A percentile compares a stretch with the other conserved stretches of the same genome.
phyloP scores from a whole-genome alignment of 2,113 vertebrate genomes.

The Cranoglanis bouderius region DNA sequence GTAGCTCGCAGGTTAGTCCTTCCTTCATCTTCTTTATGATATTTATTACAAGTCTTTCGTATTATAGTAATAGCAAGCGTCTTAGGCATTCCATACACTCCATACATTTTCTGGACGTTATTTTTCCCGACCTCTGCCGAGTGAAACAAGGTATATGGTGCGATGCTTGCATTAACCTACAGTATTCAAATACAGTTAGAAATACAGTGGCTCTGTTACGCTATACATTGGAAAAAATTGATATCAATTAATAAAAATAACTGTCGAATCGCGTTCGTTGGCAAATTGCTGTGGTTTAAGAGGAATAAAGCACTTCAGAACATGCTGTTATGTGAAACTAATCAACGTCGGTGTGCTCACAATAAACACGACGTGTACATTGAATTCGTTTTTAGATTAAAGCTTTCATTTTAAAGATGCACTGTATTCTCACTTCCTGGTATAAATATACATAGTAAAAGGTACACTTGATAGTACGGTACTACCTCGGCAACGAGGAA shows the following conservation, averaged over 20 bases:
- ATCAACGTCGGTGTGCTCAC: too few relatives aligned
- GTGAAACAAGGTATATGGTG: too few relatives aligned
- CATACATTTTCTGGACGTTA: background rate
- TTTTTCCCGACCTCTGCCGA: background rate
- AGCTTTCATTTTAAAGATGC: too few relatives aligned
- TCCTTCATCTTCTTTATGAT: background rate
- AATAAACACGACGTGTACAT: too few relatives aligned
- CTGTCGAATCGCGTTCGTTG: too few relatives aligned
- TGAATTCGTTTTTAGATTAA: too few relatives aligned
- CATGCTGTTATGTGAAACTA: too few relatives aligned
- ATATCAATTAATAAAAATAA: background rate
- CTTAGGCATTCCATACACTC: background rate
- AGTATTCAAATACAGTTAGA: background rate
- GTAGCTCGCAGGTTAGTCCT: slow-evolving; percentile 85
- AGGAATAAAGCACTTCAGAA: background rate
- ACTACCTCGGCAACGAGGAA: too few relatives aligned
- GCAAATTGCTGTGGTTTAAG: background rate
- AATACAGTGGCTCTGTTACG: background rate
- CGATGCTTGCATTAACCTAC: too few relatives aligned
- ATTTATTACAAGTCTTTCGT: background rate
- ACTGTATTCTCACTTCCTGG: too few relatives aligned
- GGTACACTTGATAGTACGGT: too few relatives aligned
- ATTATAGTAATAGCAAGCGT: background rate
- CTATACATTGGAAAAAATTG: background rate
- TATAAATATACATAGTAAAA: too few relatives aligned